Conservation (phyloP, 2,113 vertebrate genomes). For the Gobio gobio region DNA sequence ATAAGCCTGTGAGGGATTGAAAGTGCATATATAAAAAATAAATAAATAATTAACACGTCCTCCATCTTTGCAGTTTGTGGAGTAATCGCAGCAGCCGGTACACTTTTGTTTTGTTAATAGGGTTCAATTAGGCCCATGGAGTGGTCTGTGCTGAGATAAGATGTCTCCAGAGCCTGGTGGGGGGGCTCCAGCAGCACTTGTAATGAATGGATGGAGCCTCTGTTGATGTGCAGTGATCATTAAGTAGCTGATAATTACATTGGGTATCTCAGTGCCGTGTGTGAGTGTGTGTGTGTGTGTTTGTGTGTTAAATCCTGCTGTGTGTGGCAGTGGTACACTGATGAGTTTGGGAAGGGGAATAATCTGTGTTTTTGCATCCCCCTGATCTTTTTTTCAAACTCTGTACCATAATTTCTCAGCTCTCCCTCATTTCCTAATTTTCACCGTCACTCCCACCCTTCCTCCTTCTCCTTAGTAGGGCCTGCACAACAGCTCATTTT, state of each 20-base stretch:
- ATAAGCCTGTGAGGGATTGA: constrained; percentile 1
- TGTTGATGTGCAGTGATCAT: constrained; percentile 76
- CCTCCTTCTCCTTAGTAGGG: background rate
- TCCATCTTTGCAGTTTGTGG: constrained; percentile 49
- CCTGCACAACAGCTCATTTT: background rate
- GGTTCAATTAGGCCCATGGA: constrained; percentile 75
- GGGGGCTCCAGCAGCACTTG: constrained; percentile 73
- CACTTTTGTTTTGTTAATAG: constrained; percentile 74
- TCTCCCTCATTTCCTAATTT: constrained; percentile 27
- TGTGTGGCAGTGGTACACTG: constrained; percentile 34
- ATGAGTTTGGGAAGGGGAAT: constrained; percentile 40
- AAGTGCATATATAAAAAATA: constrained; percentile 26
- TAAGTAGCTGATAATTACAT: constrained; percentile 81
- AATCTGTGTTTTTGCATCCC: constrained; percentile 39
- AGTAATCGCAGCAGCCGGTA: constrained; percentile 50
- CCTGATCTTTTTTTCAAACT: constrained; percentile 18
- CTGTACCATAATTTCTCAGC: background rate
- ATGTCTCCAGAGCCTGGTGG: constrained; percentile 67
- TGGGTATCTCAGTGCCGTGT: constrained; percentile 69
- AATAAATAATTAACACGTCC: background rate
- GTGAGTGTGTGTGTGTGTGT: constrained; percentile 37
- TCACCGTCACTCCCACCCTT: background rate
- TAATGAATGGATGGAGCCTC: constrained; percentile 77
- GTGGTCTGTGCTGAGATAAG: constrained; percentile 75
- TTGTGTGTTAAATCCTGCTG: constrained; percentile 42